Evolutionary conservation across 2,113 vertebrate genomes (phyloP), one percentile per base, ranked within the genome.

Genomic region (Phalacrocorax aristotelis): DNA sequence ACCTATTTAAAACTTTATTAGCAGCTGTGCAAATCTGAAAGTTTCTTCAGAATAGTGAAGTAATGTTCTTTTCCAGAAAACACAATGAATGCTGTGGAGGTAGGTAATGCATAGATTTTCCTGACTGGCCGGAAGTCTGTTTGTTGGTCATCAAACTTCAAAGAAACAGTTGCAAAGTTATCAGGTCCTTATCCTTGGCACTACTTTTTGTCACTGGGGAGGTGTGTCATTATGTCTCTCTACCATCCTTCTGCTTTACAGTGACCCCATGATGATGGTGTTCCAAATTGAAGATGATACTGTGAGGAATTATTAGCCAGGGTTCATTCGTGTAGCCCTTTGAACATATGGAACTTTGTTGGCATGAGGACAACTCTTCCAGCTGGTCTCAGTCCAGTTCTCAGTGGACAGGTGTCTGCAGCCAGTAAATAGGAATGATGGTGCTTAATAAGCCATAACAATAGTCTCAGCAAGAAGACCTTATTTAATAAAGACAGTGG

Each of bases 241-340:
- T 52, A 17, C 46, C 51, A n/a, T 3, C 42, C 15, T 13, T 79
- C 17, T 34, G 38, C 42, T 8, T n/a, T 52, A 3, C 23, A 36
- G 48, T 49, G 81, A 61, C 48, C 57, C 52, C 17, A 13, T 13
- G 46, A 12, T 0, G 0, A n/a, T 42, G 19, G 14, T 40, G 46
- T 10, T 66, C 21, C 61, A 52, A 11, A 4, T 0, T 22, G n/a
- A 60, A 48, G n/a, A 13, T 27, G 51, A 6, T 71, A 14, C 7
- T 72, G 74, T 15, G 54, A 83, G 58, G 10, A 61, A 18, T 65
- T 44, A 15, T 32, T 32, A 79, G 36, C 51, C 49, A 54, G 27
- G 17, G 32, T 62, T 93, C 29, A 8, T 79, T 54, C 58, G 1
- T 14, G 36, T 5, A 57, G 74, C 44, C 49, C 70, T 80, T 48